Conservation (phyloP, 2,113 vertebrate species). For the Myxocyprinus asiaticus region DNA sequence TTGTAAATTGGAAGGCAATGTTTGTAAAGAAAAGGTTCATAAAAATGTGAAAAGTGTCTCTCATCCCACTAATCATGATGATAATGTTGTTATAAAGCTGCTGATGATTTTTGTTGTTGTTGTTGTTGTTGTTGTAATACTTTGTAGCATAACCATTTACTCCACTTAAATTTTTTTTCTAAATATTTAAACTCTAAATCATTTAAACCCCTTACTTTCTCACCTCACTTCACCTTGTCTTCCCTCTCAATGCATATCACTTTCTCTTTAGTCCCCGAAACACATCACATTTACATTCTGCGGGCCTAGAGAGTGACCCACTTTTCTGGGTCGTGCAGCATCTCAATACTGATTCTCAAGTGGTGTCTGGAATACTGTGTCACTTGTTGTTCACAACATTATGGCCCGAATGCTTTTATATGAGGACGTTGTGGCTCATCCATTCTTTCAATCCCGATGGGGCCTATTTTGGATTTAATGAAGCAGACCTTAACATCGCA, state of each 20-base stretch:
- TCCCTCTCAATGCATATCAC: background rate
- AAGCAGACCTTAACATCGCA: conserved; percentile 7
- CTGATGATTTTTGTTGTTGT: background rate
- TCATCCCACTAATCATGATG: background rate
- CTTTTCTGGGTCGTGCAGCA: conserved; percentile 42
- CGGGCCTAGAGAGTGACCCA: conserved; percentile 14
- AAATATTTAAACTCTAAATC: background rate
- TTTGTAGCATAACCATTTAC: background rate
- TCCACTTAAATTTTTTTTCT: background rate
- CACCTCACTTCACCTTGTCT: background rate
- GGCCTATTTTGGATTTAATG: conserved; percentile 34
- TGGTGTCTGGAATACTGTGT: conserved; percentile 29
- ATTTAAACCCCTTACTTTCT: background rate
- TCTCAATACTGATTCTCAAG: conserved; percentile 11
- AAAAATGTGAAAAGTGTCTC: background rate
- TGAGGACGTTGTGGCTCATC: background rate
- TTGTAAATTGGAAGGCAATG: background rate
- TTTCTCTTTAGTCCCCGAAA: background rate
- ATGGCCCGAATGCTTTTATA: conserved; percentile 14
- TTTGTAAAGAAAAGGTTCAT: background rate
- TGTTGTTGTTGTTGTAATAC: background rate
- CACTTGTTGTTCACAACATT: conserved; percentile 5
- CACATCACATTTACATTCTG: conserved; percentile 34
- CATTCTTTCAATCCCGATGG: background rate
- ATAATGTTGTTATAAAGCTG: background rate